A percentile compares a stretch with the other conserved stretches of the same genome.
Conservation (phyloP, 2,113 vertebrate species). For the Podarcis raffonei region DNA sequence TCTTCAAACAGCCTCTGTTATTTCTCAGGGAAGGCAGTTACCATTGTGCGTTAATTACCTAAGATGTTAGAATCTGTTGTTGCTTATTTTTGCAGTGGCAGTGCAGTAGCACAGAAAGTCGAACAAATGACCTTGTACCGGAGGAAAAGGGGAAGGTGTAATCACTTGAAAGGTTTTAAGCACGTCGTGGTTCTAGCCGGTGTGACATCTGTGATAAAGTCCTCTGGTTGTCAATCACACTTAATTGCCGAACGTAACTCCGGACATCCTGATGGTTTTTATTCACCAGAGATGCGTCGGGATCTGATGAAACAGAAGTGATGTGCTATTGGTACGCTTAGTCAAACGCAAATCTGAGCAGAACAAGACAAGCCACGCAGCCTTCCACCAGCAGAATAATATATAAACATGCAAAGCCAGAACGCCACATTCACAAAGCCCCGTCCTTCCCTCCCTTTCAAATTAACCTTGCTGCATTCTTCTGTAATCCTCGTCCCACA, state of each 20-base stretch:
- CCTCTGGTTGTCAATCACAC: constrained; percentile 98
- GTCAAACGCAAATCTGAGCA: constrained; percentile 56
- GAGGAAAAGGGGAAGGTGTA: constrained; percentile 60
- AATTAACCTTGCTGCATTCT: constrained; percentile 36
- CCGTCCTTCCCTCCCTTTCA: constrained; percentile 17
- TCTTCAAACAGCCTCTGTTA: constrained; percentile 38
- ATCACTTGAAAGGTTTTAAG: constrained; percentile 77
- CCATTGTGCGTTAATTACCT: constrained; percentile 58
- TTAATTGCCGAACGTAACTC: constrained; percentile 93
- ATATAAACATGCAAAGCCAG: constrained; percentile 21
- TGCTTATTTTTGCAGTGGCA: constrained; percentile 76
- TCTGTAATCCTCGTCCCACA: constrained; percentile 40
- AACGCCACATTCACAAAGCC: neutral
- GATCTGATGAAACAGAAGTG: constrained; percentile 78
- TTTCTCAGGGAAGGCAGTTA: constrained; percentile 38
- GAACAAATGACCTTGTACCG: constrained; percentile 70
- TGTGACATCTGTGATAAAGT: constrained; percentile 96
- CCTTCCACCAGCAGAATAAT: constrained; percentile 32
- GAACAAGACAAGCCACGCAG: constrained; percentile 31
- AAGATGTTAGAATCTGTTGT: constrained; percentile 61
- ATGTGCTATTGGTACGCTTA: constrained; percentile 61
- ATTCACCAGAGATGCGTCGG: constrained; percentile 86
- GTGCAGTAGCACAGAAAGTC: constrained; percentile 71
- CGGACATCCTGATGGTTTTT: constrained; percentile 95
- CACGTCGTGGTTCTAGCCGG: constrained; percentile 90